Conservation (phyloP, 2,797 vertebrate species). For the Melanotaenia boesemani region DNA sequence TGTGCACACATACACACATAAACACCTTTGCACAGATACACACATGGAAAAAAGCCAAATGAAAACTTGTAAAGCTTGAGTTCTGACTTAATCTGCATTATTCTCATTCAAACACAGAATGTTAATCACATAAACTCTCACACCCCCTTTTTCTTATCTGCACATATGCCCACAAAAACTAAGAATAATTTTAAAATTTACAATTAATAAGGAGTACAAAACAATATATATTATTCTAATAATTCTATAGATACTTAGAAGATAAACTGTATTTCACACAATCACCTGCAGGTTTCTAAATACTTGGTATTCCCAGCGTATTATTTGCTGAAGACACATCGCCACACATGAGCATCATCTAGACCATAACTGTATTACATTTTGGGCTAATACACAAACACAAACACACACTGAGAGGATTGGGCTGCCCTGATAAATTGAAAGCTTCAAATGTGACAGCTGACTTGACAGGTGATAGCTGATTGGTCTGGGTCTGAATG, state of each 20-base stretch:
- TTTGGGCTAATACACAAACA: conserved; percentile 22
- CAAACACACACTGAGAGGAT: conserved; percentile 22
- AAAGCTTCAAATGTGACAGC: conserved; percentile 55
- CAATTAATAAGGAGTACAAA: conserved; percentile 25
- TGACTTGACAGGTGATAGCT: conserved; percentile 38
- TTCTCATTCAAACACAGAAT: conserved; percentile 45
- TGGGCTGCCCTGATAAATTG: conserved; percentile 34
- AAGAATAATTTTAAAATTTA: conserved; percentile 40
- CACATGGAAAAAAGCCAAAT: conserved; percentile 38
- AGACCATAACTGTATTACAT: conserved; percentile 53
- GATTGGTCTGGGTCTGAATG: conserved; percentile 33
- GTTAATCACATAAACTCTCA: conserved; percentile 52
- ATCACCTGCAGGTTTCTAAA: conserved; percentile 27
- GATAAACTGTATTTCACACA: conserved; percentile 11
- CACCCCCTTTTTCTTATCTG: conserved; percentile 14
- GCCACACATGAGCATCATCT: conserved; percentile 68
- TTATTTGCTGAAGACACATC: conserved; percentile 73
- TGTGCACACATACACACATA: conserved; percentile 3
- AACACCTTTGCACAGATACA: conserved; percentile 20
- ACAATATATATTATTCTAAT: conserved; percentile 28
- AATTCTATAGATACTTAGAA: conserved; percentile 21
- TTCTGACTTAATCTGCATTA: conserved; percentile 50
- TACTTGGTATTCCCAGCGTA: conserved; percentile 25
- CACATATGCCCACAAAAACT: conserved; percentile 11
- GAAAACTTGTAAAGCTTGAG: conserved; percentile 49